Evolutionary conservation across 2,797 vertebrate species (phyloP), one percentile per base, ranked within the genome.

Genomic region (Glossophaga mutica): DNA sequence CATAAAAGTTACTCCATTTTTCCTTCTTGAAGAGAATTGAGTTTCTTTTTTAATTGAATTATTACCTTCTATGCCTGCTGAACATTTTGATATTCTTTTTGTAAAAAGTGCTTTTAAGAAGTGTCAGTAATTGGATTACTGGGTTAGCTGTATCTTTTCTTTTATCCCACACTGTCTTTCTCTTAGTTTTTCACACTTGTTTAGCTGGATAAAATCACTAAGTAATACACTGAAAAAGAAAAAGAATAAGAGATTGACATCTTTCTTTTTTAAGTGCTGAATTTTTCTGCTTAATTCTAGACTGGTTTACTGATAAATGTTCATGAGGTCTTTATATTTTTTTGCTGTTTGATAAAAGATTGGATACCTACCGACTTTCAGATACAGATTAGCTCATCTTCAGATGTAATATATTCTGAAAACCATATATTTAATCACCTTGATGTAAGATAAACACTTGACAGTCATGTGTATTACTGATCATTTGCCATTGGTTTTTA

Each of bases 271-370:
- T 67, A 90, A 82, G n/a, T 91, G 82, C 42, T 88, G 57, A 37
- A 46, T 70, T 90, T 93, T 92, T 92, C 65, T 67, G 87, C 65
- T 81, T 94, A 82, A 73, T 73, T 95, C 44, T 92, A 85, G 59
- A 65, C 77, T 73, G 42, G 71, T 8, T 85, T 95, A 67, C 67
- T 90, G 42, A 39, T 68, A 79, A 52, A 73, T 87, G 29, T 91
- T 37, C 32, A 95, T 37, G 50, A 15, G n/a, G 44, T 1, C 76
- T 94, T 87, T 83, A 18, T 87, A 73, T 92, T 91, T 83, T 83
- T 83, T 76, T 86, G 55, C 34, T 94, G 39, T 42, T 24, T 96
- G 48, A 52, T 74, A 77, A 77, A 82, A 94, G 39, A 46, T 81
- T 24, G 19, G 26, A 67, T 68, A 85, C 52, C 42, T 68, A 85